phyloP scores from a whole-genome alignment of 2,888 invertebrate species.

The Zonitis immaculata region DNA sequence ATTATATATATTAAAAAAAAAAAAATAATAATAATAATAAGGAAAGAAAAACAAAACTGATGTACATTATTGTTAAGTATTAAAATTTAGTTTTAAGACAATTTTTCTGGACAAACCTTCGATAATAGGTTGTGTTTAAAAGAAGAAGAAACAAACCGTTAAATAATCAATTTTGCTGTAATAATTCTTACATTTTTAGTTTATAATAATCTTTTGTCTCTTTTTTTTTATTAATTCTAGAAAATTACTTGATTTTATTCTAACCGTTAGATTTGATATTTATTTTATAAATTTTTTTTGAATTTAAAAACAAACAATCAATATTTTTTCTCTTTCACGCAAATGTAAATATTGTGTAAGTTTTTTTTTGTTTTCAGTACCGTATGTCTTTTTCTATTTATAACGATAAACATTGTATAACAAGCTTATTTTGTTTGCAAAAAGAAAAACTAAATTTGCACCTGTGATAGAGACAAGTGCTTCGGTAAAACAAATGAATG shows the following conservation, averaged over 20 bases:
- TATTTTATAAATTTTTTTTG: slow-evolving; percentile 5
- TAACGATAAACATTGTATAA: background rate
- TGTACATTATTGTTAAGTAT: slow-evolving; percentile 20
- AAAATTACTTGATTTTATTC: background rate
- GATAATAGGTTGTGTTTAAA: background rate
- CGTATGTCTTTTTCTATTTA: background rate
- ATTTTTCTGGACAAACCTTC: background rate
- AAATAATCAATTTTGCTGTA: background rate
- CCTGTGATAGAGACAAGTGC: slow-evolving; percentile 34
- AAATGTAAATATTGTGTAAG: background rate
- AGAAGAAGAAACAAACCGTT: too few species aligned
- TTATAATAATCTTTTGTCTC: background rate
- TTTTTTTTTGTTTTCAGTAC: background rate
- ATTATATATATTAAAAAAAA: slow-evolving; percentile 7
- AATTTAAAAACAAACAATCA: background rate
- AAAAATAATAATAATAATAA: too few species aligned
- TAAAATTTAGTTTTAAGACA: slow-evolving; percentile 13
- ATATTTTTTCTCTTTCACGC: slow-evolving; percentile 9
- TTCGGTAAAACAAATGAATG: slow-evolving; percentile 15
- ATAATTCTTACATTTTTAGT: slow-evolving; percentile 2
- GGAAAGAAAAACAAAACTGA: slow-evolving; percentile 1
- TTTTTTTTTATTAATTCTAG: too few species aligned
- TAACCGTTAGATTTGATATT: slow-evolving; percentile 5
- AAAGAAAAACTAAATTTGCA: slow-evolving; percentile 13
- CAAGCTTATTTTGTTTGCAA: slow-evolving; percentile 9